Evolutionary conservation across 1,140 invertebrate species (phyloP).

Genomic region (Leptinotarsa lineolata): DNA sequence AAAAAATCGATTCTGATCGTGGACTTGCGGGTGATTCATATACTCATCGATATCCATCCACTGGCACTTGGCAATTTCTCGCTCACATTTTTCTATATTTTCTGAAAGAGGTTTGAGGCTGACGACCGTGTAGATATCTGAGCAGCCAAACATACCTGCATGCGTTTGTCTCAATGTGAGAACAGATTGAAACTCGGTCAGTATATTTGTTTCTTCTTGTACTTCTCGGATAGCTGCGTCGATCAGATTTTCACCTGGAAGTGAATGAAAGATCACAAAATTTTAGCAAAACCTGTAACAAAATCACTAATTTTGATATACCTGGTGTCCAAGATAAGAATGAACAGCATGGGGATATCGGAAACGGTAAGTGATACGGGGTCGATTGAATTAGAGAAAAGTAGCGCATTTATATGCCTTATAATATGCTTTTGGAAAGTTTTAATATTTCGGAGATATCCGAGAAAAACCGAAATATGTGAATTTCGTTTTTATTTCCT

Average conservation of each 20-base stretch:
- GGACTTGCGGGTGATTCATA: conserved; percentile 70
- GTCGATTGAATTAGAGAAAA: too few relatives aligned
- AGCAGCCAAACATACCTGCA: conserved; percentile 74
- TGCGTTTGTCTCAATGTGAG: conserved; percentile 79
- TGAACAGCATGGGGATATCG: too few relatives aligned
- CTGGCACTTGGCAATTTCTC: conserved; percentile 74
- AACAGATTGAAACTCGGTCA: conserved; percentile 74
- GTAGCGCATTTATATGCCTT: too few relatives aligned
- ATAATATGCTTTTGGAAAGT: too few relatives aligned
- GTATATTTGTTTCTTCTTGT: conserved; percentile 85
- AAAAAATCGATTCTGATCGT: conserved; percentile 72
- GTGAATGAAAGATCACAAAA: background rate
- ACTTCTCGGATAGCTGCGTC: conserved; percentile 84
- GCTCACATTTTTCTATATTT: conserved; percentile 69
- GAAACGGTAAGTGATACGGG: too few relatives aligned
- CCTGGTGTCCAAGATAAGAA: too few relatives aligned
- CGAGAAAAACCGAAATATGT: too few relatives aligned
- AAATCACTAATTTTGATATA: too few relatives aligned
- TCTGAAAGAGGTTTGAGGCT: conserved; percentile 69
- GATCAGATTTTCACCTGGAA: conserved; percentile 76
- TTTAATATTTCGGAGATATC: too few relatives aligned
- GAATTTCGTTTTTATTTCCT: too few relatives aligned
- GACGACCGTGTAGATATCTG: conserved; percentile 82
- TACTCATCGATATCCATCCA: conserved; percentile 87
- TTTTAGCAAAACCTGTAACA: too few relatives aligned